Base-by-base conservation (phyloP, 64 coral and sea anemone species). In the Stichodactyla mertensii region DNA sequence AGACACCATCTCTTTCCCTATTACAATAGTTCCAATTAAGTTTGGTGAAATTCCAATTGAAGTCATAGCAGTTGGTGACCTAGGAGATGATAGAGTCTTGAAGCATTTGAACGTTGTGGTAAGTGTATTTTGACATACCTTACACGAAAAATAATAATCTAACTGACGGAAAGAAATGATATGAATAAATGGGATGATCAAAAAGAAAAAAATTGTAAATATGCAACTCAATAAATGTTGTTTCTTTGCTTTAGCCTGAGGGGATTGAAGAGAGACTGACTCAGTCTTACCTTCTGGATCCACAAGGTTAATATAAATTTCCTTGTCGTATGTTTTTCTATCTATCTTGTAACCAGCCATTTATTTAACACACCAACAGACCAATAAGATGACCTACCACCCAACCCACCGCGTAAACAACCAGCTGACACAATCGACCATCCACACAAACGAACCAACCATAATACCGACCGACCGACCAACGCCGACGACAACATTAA, bases 61-160 rank as follows among this genome's bases (percentile, higher is more conserved):
- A n/a, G 62, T 66, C 52, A 89, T 77, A 28, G 12, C 22, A 19
- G 14, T 14, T 52, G 80, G 74, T 9, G 52, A 62, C 26, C 0
- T 82, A 0, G 24, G 19, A 87, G 82, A 80, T 19, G 87, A 90
- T 52, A 77, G 74, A 45, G 89, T 89, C 2, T 55, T 23, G 28
- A 94, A 86, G 77, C 87, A 77, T 79, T 28, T 98, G 16, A 67
- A 89, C 52, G 90, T 98, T 86, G 87, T 98, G 89, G 95, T 94
- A 82, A 20, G 94, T 87, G 10, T 28, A 83, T 77, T 58, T 90
- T 52, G 88, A 90, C 85, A 85, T 93, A 91, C 88, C 86, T 16
- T 54, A 7, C 20, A 77, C 16, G 64, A 52, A 10, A 28, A 22
- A 28, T 60, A 27, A 28, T 53, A 45, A 45, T 45, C 36, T 45